Percentiles rank a stretch among this genome's conserved stretches.
Evolutionary conservation across 2,113 vertebrate species (phyloP).

Genomic region (Cercopithecus mona): DNA sequence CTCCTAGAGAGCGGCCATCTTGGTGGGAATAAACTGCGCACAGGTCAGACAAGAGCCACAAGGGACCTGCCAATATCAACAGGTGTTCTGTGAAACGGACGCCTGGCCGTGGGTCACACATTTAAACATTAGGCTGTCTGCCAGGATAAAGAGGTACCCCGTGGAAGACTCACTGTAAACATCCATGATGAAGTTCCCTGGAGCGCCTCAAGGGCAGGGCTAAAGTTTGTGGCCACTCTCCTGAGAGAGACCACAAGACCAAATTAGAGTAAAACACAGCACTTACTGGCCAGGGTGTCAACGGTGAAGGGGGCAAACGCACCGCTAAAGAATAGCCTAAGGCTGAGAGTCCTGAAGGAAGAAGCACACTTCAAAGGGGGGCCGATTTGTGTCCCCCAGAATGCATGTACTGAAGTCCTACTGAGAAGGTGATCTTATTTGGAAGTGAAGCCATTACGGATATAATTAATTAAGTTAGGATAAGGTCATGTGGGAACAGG

Average conservation of each 20-base stretch:
- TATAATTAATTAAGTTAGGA: neutral
- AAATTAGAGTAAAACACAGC: neutral
- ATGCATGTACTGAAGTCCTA: neutral
- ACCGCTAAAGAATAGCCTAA: neutral
- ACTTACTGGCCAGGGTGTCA: neutral
- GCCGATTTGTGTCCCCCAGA: neutral
- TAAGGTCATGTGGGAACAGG: neutral
- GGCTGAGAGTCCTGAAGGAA: neutral
- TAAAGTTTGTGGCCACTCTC: neutral
- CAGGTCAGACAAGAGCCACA: neutral
- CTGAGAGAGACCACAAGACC: neutral
- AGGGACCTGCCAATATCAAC: neutral
- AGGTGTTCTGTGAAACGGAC: neutral
- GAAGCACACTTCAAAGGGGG: neutral
- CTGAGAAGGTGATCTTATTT: neutral
- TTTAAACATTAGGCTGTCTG: neutral
- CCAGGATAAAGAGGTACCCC: no score
- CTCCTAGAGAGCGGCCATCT: neutral
- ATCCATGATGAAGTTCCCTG: neutral
- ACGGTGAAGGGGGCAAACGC: neutral
- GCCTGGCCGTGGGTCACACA: neutral
- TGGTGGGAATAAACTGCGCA: neutral
- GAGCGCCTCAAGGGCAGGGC: no score
- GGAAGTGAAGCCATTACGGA: neutral
- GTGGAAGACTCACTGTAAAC: neutral